Conservation (phyloP, 2,888 invertebrate species). For the Hyppa rectilinea region DNA sequence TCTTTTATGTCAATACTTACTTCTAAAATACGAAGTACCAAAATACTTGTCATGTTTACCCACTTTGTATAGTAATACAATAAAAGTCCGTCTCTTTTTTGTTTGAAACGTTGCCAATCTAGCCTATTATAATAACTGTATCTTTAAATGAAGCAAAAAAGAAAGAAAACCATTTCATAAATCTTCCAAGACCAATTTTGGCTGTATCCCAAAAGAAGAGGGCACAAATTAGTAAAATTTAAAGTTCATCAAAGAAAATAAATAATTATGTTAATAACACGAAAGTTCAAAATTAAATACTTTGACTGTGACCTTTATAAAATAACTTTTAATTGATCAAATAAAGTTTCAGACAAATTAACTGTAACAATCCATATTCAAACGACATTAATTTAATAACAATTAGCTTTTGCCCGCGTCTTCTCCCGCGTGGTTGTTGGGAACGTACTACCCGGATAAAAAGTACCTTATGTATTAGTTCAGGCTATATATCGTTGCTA, state of each 20-base stretch:
- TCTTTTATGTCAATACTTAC: not conserved
- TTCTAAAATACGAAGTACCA: not conserved
- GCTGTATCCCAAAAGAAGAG: not conserved
- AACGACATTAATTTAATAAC: conserved; percentile 53
- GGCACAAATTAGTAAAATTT: conserved; percentile 11
- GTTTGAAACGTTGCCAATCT: not conserved
- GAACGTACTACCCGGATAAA: too few species aligned
- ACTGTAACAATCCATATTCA: conserved; percentile 29
- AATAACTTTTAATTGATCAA: conserved; percentile 58
- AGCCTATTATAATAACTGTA: not conserved
- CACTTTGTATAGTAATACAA: not conserved
- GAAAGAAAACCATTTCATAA: not conserved
- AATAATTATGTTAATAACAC: conserved; percentile 30
- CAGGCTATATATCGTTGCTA: too few species aligned
- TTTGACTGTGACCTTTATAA: conserved; percentile 31
- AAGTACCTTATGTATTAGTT: too few species aligned
- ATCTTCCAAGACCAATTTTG: conserved; percentile 1
- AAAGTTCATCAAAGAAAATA: conserved; percentile 41
- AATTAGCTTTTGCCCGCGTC: too few species aligned
- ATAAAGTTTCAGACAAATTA: conserved; percentile 42
- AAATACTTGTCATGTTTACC: not conserved
- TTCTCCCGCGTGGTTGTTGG: too few species aligned
- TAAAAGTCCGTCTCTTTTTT: not conserved
- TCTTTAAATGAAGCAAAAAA: not conserved
- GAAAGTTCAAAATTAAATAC: conserved; percentile 28